Evolutionary conservation across 2,113 vertebrate genomes (phyloP).

Genomic region (Urocolius indicus): DNA sequence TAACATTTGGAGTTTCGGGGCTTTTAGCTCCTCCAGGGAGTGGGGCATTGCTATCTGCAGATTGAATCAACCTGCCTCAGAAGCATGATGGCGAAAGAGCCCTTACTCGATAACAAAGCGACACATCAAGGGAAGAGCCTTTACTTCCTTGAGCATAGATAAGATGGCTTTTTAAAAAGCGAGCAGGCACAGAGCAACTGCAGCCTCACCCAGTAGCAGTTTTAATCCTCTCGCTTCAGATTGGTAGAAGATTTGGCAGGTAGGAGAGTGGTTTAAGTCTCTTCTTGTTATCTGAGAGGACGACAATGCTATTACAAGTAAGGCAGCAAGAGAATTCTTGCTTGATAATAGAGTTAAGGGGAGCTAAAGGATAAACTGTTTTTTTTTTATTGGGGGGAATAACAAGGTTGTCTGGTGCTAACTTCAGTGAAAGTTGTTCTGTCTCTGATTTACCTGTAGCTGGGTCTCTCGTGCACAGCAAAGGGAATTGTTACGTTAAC

Average conservation of each 20-base stretch:
- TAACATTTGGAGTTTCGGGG: neutral
- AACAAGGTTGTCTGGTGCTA: neutral
- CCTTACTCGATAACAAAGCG: neutral
- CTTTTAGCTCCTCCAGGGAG: conserved; percentile 17
- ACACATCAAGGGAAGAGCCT: conserved; percentile 13
- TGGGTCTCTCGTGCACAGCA: neutral
- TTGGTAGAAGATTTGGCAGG: conserved; percentile 43
- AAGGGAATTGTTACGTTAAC: neutral
- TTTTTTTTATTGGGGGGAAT: neutral
- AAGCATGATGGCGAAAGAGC: neutral
- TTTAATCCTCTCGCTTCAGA: conserved; percentile 49
- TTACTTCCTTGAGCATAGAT: conserved; percentile 40
- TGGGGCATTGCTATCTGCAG: conserved; percentile 35
- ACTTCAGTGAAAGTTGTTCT: neutral
- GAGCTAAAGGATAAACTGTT: conserved; percentile 23
- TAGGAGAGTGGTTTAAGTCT: conserved; percentile 17
- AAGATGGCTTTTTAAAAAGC: conserved; percentile 22
- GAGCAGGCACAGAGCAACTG: conserved; percentile 2
- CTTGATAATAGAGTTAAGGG: conserved; percentile 51
- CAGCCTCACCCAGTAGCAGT: conserved; percentile 19
- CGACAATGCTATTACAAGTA: conserved; percentile 53
- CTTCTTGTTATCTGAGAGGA: conserved; percentile 51
- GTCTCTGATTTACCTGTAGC: neutral
- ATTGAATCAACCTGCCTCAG: conserved; percentile 35
- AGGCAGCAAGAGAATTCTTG: conserved; percentile 44